These are phyloP conservation scores for Tupaia tana DNA, from an alignment of 2,113 vertebrate genomes.

Conservation along the genomic window DNA sequence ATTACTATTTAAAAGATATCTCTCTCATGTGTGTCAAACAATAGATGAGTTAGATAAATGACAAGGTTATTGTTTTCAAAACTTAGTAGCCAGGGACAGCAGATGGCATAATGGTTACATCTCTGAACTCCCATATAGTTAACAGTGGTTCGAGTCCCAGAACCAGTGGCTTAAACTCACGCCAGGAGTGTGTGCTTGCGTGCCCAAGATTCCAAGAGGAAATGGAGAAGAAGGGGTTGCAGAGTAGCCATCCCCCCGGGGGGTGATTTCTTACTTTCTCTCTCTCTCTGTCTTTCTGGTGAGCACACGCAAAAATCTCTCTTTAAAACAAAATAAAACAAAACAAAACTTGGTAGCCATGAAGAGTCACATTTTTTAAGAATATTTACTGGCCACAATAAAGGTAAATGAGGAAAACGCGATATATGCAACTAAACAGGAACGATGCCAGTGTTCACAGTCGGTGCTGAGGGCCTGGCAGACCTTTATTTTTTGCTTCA, in stretches of 20 bases:
- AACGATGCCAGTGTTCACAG: background rate
- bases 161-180: no score
- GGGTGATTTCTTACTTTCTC: no score
- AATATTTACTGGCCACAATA: background rate
- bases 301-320: no score
- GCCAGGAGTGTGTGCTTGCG: no score
- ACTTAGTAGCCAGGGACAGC: background rate
- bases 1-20: background rate
- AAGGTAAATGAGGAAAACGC: background rate
- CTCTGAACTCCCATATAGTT: no score
- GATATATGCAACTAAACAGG: background rate
- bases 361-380: background rate
- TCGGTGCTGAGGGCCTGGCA: background rate
- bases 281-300: no score
- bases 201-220: no score
- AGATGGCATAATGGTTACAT: no score
- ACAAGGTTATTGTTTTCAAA: constrained; percentile 13
- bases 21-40: background rate
- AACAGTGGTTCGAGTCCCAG: no score
- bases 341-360: background rate
- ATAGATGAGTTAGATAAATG: constrained; percentile 15
- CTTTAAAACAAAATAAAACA: background rate
- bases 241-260: no score
- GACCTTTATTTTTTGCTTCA: background rate
- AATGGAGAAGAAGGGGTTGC: no score